phyloP scores from a whole-genome alignment of 2,113 vertebrate genomes.

The Andinoacara biseriatus region DNA sequence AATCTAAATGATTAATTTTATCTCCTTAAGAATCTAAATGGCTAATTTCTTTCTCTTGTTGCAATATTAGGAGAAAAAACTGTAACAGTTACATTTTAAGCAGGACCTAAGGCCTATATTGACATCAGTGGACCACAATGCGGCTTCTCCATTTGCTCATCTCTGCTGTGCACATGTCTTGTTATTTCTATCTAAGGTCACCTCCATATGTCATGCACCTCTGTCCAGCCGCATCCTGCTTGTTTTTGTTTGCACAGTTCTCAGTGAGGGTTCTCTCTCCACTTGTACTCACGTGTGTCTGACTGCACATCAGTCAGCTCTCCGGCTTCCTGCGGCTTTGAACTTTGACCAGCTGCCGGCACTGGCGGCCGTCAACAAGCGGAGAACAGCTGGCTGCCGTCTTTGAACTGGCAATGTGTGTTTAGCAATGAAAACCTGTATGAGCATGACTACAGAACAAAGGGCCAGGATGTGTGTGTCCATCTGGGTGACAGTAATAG shows the following conservation, averaged over 20 bases:
- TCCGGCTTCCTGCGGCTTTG: slow-evolving; percentile 46
- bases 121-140: not conserved
- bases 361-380: slow-evolving; percentile 21
- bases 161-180: not conserved
- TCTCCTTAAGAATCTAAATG: too few relatives aligned
- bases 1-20: not conserved
- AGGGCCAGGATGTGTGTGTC: slow-evolving; percentile 13
- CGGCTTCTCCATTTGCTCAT: not conserved
- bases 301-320: slow-evolving; percentile 12
- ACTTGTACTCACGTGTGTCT: not conserved
- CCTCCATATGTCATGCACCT: not conserved
- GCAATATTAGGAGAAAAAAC: not conserved
- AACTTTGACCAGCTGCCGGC: slow-evolving; percentile 44
- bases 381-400: slow-evolving; percentile 35
- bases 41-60: too few relatives aligned
- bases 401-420: slow-evolving; percentile 52
- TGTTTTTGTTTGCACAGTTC: slow-evolving; percentile 23
- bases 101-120: not conserved
- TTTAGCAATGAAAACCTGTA: slow-evolving; percentile 51
- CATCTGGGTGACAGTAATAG: slow-evolving; percentile 1
- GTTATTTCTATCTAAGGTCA: not conserved
- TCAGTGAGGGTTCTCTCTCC: not conserved
- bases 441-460: slow-evolving; percentile 41
- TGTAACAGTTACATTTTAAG: not conserved
- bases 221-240: not conserved